These are phyloP conservation scores for Drosophila borborema DNA, from an alignment of 2,888 invertebrate species.

Conservation along the genomic window DNA sequence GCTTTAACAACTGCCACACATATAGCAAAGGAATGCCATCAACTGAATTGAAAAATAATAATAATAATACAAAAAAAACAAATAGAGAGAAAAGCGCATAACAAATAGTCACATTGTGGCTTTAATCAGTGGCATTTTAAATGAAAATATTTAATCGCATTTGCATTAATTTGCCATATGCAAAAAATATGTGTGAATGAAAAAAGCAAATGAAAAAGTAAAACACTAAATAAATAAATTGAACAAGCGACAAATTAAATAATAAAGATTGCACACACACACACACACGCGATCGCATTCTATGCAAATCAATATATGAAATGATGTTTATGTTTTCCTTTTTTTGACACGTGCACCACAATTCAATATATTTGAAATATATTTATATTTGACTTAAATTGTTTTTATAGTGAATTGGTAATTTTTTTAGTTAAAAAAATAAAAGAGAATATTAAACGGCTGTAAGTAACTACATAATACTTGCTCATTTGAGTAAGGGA, in stretches of 20 bases:
- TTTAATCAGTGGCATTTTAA: conserved; percentile 60
- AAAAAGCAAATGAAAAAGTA: conserved; percentile 27
- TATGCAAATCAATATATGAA: conserved; percentile 35
- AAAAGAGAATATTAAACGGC: too few species aligned
- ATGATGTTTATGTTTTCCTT: conserved; percentile 14
- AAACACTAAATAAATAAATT: conserved; percentile 30
- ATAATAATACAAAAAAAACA: background rate
- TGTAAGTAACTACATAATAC: background rate
- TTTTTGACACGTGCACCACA: background rate
- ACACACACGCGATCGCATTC: conserved; percentile 50
- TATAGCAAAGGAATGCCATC: conserved; percentile 24
- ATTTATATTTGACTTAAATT: conserved; percentile 53
- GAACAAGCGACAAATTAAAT: conserved; percentile 70
- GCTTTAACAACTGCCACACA: conserved; percentile 36
- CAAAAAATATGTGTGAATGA: conserved; percentile 30
- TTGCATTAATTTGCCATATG: conserved; percentile 69
- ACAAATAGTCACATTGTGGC: conserved; percentile 62
- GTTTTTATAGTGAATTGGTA: conserved; percentile 28
- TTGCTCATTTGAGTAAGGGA: too few species aligned
- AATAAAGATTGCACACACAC: conserved; percentile 59
- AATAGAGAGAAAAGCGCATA: conserved; percentile 19
- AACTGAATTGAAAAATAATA: conserved; percentile 5
- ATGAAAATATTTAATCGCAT: conserved; percentile 75
- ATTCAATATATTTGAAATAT: conserved; percentile 7
- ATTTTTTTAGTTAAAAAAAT: conserved; percentile 28